A percentile compares a stretch with the other conserved stretches of the same genome.
phyloP scores from a whole-genome alignment of 1,140 invertebrate species.

The Aradophagus sp. region DNA sequence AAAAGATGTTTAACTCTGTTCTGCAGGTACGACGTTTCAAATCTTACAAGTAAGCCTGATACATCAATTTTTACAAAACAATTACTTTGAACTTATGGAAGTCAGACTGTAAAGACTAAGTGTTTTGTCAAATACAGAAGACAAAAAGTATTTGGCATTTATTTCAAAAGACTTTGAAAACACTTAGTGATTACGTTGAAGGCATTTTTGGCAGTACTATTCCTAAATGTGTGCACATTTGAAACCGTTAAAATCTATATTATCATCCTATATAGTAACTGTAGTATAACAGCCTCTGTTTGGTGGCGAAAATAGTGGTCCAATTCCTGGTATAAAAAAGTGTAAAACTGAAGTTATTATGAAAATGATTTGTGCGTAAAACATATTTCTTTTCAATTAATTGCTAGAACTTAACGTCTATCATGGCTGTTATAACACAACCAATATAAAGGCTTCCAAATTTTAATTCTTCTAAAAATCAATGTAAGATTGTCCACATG shows the following conservation, averaged over 20 bases:
- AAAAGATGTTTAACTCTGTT: too few species aligned
- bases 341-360: constrained; percentile 31
- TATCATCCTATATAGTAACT: constrained; percentile 57
- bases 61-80: too few species aligned
- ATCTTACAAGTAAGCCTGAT: too few species aligned
- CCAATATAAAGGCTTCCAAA: constrained; percentile 60
- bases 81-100: too few species aligned
- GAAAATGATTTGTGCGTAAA: constrained; percentile 41
- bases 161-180: neutral
- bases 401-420: constrained; percentile 36
- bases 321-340: constrained; percentile 30
- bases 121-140: too few species aligned
- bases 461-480: constrained; percentile 51
- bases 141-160: neutral
- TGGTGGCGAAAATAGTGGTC: constrained; percentile 18
- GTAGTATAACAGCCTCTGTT: constrained; percentile 65
- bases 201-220: constrained; percentile 33
- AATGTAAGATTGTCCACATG: constrained; percentile 68
- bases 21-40: too few species aligned
- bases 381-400: too few species aligned
- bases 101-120: too few species aligned
- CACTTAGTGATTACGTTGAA: neutral
- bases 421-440: constrained; percentile 65
- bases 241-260: constrained; percentile 8
- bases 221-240: constrained; percentile 19